Base-by-base conservation (phyloP, 2,797 vertebrate genomes). In the Anas georgica region DNA sequence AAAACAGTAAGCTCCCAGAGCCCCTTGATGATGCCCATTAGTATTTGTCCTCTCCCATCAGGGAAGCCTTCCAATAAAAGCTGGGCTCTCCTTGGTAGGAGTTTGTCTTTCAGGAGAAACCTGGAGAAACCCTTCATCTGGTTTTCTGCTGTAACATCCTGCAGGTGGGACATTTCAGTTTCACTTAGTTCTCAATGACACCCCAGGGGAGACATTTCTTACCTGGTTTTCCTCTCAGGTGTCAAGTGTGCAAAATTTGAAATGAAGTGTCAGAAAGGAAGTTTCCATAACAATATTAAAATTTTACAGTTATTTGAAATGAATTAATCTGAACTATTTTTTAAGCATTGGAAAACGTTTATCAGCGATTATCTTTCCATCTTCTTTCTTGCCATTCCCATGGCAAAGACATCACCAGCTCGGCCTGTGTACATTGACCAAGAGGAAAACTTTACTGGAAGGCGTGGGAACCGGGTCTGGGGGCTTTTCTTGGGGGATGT, bases 121-220 rank as follows among this genome's bases (percentile, higher is more conserved):
- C 37, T 7, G 56, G 12, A 60, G 29, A 4, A 41, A 28, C 8
- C 37, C 10, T 56, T 11, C 5, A 41, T 10, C 33, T 50, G 21
- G 8, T 20, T 60, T 66, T 25, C 66, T 64, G 22, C 54, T 79
- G 46, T 16, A 55, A 39, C 11, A 14, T 11, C 55, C 54, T n/a
- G 33, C 5, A 0, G 12, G 4, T 21, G 21, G 11, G 85, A 31
- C 1, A 0, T 29, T 62, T 66, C 45, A 10, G 21, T 29, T 15
- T 7, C 2, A 1, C 23, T 9, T 25, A 10, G 29, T 21, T 11
- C 16, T 29, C 54, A 15, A 16, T 50, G 63, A 28, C 33, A 3
- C 21, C 15, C 3, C 0, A 28, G 7, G 25, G 13, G 66, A 52
- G 6, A 56, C 8, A 6, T 43, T 66, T 62, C 46, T 66, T 45